Evolutionary conservation across 2,113 vertebrate genomes (phyloP).

Genomic region (Propithecus coquereli): DNA sequence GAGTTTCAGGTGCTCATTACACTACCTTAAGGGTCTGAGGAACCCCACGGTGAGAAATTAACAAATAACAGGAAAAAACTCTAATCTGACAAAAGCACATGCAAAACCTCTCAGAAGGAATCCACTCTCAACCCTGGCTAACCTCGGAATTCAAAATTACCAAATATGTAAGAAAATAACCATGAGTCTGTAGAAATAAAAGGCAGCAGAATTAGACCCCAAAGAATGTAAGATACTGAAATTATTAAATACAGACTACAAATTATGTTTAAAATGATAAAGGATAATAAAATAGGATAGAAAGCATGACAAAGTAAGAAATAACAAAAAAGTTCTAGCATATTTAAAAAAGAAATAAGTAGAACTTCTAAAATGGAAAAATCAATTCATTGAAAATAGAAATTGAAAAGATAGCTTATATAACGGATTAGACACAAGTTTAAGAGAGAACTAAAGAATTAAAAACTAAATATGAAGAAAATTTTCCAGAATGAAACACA

Average conservation of each 20-base stretch:
- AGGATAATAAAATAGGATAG: neutral
- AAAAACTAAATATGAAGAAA: conserved; percentile 6
- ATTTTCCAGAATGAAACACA: neutral
- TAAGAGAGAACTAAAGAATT: neutral
- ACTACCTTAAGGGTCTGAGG: neutral
- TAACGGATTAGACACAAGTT: neutral
- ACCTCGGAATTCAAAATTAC: neutral
- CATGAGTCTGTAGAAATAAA: neutral
- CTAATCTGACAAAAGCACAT: neutral
- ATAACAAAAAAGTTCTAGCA: neutral
- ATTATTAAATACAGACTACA: neutral
- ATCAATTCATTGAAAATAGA: neutral
- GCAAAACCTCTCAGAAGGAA: neutral
- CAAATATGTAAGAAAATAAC: neutral
- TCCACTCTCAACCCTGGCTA: neutral
- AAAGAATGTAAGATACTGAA: neutral
- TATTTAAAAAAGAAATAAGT: neutral
- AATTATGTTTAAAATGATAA: neutral
- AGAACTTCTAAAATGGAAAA: conserved; percentile 13
- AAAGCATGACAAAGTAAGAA: neutral
- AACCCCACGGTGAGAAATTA: neutral
- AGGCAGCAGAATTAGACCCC: neutral
- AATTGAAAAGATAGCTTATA: neutral
- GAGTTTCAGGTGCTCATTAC: neutral
- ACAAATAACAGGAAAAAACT: neutral